Percentiles rank a stretch among this genome's conserved stretches.
Evolutionary conservation across 1,140 invertebrate species (phyloP).

Genomic region (Drosophila parabipectinata): DNA sequence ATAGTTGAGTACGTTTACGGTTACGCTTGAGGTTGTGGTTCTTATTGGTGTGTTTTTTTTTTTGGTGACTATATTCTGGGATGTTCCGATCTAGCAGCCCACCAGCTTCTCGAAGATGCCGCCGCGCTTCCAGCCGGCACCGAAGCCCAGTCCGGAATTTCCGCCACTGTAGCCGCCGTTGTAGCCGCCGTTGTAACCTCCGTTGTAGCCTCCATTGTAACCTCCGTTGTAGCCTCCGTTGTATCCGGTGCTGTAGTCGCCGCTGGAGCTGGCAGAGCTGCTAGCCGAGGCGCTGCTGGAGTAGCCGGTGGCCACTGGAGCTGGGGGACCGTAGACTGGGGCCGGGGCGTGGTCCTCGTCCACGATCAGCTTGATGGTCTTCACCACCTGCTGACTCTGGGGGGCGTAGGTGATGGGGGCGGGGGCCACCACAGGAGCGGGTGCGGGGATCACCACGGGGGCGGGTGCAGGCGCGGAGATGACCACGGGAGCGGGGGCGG

Average conservation of each 20-base stretch:
- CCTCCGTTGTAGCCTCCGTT: conserved; percentile 33
- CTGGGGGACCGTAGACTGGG: conserved; percentile 56
- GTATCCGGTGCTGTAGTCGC: conserved; percentile 29
- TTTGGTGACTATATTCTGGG: background rate
- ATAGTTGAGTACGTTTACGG: conserved; percentile 39
- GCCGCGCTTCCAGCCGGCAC: conserved; percentile 66
- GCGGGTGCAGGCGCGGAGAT: conserved; percentile 9
- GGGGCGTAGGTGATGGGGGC: conserved; percentile 24
- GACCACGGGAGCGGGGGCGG: conserved; percentile 22
- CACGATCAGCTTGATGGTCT: conserved; percentile 75
- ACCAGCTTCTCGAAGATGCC: conserved; percentile 77
- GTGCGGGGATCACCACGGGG: conserved; percentile 19
- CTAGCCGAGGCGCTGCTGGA: conserved; percentile 40
- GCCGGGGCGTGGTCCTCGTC: conserved; percentile 62
- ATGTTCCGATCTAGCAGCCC: conserved; percentile 53
- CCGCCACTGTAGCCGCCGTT: conserved; percentile 27
- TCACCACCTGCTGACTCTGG: conserved; percentile 60
- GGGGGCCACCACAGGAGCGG: conserved; percentile 9
- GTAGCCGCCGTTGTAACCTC: conserved; percentile 42
- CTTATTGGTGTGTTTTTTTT: background rate
- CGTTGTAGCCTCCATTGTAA: conserved; percentile 34
- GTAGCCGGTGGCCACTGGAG: conserved; percentile 24
- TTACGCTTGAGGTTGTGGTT: conserved; percentile 17
- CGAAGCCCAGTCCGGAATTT: conserved; percentile 27
- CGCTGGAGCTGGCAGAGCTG: conserved; percentile 27